Base-by-base conservation (phyloP, 2,113 vertebrate species). In the human region DNA sequence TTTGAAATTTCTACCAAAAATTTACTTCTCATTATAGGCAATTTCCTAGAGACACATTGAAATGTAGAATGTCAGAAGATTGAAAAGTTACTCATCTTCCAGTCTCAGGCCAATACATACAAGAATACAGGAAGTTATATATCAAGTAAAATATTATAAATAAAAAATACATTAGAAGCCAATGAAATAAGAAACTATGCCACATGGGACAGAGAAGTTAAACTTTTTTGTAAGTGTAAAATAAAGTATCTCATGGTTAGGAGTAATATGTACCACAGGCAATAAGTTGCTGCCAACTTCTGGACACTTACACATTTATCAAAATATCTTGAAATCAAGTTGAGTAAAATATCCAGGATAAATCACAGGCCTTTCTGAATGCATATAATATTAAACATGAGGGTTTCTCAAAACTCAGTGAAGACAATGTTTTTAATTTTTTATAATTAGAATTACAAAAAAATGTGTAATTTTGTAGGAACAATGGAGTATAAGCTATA, bases 321-420 rank as follows among this genome's bases (percentile, higher is more conserved):
- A 80, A 92, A 79, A 45, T 61, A 86, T 16, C 82, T 4, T 50
- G 66, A 78, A 96, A 68, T 43, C 55, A 85, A 96, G 45, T 35
- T 93, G 50, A 66, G 68, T 85, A 88, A 80, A 90, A 81, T 89
- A 30, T 23, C 84, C 17, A 82, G 5, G 48, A 59, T 84, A 90
- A 87, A 50, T 55, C 32, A 89, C 38, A 48, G 30, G 52, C 25
- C 73, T 94, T 79, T 66, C 6, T 32, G 27, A 95, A 70, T 38
- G 82, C 3, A 83, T 8, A 73, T 90, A 96, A 95, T 52, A 40
- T 68, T 82, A 95, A 96, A 89, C 38, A 52, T 35, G 38, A 92
- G 90, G 43, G 43, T 43, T 43, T 43, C 43, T 43, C 43, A 5
- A 43, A 43, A 43, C 43, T 43, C 43, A 43, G 43, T 43, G 43